phyloP scores from a whole-genome alignment of 2,888 invertebrate species.

The Eurytoma californica region DNA sequence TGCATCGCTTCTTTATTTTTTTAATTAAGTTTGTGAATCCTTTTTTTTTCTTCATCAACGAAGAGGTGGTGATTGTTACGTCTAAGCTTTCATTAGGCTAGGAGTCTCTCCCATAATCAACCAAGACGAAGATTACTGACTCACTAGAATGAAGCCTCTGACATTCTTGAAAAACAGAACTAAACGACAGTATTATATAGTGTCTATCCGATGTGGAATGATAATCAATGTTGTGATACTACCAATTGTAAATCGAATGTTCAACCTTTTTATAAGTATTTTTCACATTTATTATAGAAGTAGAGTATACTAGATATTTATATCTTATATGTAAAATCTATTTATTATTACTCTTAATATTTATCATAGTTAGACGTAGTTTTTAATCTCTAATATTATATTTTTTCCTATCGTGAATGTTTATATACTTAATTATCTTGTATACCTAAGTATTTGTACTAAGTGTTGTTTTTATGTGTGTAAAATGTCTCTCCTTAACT shows the following conservation, averaged over 20 bases:
- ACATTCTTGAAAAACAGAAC: conserved; percentile 33
- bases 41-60: neutral
- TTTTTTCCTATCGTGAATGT: conserved; percentile 34
- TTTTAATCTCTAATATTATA: conserved; percentile 17
- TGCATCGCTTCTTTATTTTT: conserved; percentile 37
- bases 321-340: conserved; percentile 2
- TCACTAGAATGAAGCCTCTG: conserved; percentile 9
- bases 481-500: conserved; percentile 33
- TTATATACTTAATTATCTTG: conserved; percentile 30
- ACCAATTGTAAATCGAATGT: conserved; percentile 47
- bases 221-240: conserved; percentile 48
- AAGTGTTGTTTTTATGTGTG: conserved; percentile 32
- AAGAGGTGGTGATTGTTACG: conserved; percentile 4
- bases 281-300: conserved; percentile 30
- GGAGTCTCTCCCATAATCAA: conserved; percentile 34
- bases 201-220: conserved; percentile 35
- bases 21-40: neutral
- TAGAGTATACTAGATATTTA: conserved; percentile 39
- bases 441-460: conserved; percentile 36
- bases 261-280: conserved; percentile 45
- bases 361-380: conserved; percentile 29
- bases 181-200: conserved; percentile 39
- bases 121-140: conserved; percentile 17
- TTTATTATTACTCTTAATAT: conserved; percentile 19
- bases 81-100: conserved; percentile 39